Percentiles rank a stretch among this genome's conserved stretches.
Evolutionary conservation across 1,140 invertebrate genomes (phyloP).

Genomic region (Caerostris extrusa): DNA sequence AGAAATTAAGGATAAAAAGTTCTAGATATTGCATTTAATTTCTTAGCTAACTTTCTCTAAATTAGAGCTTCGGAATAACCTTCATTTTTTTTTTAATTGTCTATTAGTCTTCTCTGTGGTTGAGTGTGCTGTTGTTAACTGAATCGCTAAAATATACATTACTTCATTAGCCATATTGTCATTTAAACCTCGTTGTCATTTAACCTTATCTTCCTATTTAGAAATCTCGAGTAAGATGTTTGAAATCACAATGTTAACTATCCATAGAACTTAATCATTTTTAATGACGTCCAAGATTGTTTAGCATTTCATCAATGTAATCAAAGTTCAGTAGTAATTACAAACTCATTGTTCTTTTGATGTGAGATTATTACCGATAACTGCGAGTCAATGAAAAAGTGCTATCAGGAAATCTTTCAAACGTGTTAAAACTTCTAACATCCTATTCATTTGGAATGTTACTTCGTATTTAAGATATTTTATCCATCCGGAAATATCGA

Average conservation of each 20-base stretch:
- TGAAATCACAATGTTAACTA: not conserved
- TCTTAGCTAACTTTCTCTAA: not conserved
- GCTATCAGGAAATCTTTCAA: not conserved
- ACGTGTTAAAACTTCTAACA: not conserved
- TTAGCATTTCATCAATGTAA: conserved; percentile 25
- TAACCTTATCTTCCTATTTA: not conserved
- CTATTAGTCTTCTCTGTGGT: not conserved
- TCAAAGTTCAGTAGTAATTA: not conserved
- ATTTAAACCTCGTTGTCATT: not conserved
- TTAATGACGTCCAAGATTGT: conserved; percentile 8
- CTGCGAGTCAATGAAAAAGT: not conserved
- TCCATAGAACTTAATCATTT: not conserved
- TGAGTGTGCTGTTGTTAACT: not conserved
- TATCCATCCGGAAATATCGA: not conserved
- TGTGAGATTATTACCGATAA: not conserved
- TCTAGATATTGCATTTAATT: too few relatives aligned
- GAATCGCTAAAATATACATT: not conserved
- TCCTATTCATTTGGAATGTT: not conserved
- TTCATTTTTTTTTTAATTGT: not conserved
- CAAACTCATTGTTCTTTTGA: conserved; percentile 21
- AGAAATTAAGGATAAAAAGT: too few relatives aligned
- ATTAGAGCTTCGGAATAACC: not conserved
- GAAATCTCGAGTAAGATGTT: not conserved
- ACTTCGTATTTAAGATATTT: not conserved
- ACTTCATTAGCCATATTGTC: not conserved